Evolutionary conservation across 2,113 vertebrate species (phyloP), one percentile per base, ranked within the genome.

Genomic region (Hippocampus abdominalis): DNA sequence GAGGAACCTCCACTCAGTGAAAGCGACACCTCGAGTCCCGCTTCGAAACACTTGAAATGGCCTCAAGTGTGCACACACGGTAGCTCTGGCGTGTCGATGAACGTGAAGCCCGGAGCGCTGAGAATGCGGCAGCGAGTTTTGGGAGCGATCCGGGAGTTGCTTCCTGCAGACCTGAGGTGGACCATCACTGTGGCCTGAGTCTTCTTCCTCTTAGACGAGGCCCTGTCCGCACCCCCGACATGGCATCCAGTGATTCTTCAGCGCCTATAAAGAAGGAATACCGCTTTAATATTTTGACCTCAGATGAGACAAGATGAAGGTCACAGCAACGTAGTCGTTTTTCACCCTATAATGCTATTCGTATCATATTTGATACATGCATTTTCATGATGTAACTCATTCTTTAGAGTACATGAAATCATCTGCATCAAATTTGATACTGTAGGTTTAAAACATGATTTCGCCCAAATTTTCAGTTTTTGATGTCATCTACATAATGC

Each of bases 101-200:
- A 67, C 61, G 72, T 61, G 68, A 69, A 46, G 63, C 51, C 23
- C 21, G 42, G 18, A 21, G 71, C 25, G 8, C 63, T 42, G 66
- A 75, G 70, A 64, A 5, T 75, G 59, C 61, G 29, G 64, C 66
- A 78, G 79, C 69, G 68, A 60, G 57, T 76, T 68, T 71, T 27
- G 48, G 73, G 21, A 44, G 61, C 78, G 72, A 60, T 69, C 61
- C 59, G 81, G 78, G 72, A 78, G 78, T 71, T 76, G 67, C 81
- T 84, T 86, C 68, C 80, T 73, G 79, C n/a, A 68, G 70, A 9
- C 65, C 65, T 64, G 49, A 74, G 64, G 67, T 60, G 62, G 83
- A 78, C 78, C 86, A 86, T 87, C 83, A 86, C 84, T 80, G 79
- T 65, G 72, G 77, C 74, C 63, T 0, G 25, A 68, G 62, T 74